Base-by-base conservation (phyloP, 2,113 vertebrate species). In the Galbula dea region DNA sequence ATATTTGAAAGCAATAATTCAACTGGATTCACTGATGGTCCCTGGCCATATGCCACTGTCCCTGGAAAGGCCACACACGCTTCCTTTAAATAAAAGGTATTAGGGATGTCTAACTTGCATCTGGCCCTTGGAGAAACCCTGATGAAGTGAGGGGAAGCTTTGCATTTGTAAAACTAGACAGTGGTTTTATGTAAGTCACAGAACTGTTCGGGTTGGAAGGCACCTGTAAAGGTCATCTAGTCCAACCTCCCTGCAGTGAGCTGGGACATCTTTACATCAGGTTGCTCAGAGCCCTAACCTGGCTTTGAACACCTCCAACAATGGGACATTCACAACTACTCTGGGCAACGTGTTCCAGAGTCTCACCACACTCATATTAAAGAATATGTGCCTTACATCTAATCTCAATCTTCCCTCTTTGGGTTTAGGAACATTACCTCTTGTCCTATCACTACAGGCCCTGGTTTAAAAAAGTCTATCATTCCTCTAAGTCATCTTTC, bases 191-290 rank as follows among this genome's bases (percentile, higher is more conserved):
- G 0, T 11, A 36, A 58, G n/a, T 30, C 58, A 23, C 0, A 8
- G 22, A 22, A 26, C 13, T 10, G 37, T 29, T 54, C 46, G 13
- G 7, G 9, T 19, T 39, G 8, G 36, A 67, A 57, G 3, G 7
- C 21, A 30, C 19, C n/a, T 83, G 18, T 16, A 22, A 30, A 84
- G 11, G 0, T 10, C 15, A 49, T 0, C 43, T 6, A 26, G 1
- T 13, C 7, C 10, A 39, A 4, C 5, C 6, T 12, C 14, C 9
- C 10, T n/a, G 10, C 52, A 15, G 3, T 0, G 1, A 7, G 11
- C 37, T 74, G n/a, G 12, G 24, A 49, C 36, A 67, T 8, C n/a
- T 55, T 2, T 24, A 0, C 1, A 2, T 7, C 66, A 59, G 19
- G 8, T 0, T 34, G 32, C 26, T 27, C 65, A 51, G 14, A 82